Evolutionary conservation across 2,797 vertebrate genomes (phyloP).

Genomic region (Carcharodon carcharias): DNA sequence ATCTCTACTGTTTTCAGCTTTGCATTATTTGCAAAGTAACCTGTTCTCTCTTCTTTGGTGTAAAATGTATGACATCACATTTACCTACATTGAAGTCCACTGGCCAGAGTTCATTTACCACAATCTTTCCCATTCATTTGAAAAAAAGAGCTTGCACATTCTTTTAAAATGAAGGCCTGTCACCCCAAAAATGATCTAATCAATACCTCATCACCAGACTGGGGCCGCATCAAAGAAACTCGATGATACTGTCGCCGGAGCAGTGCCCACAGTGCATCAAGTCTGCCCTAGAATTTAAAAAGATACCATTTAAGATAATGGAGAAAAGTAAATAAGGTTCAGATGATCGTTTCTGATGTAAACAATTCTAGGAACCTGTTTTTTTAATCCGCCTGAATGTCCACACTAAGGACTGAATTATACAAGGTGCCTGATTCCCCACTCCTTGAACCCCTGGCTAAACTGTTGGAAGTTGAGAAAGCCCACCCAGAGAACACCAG

Average conservation of each 20-base stretch:
- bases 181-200: background rate
- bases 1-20: background rate
- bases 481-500: background rate
- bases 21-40: background rate
- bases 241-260: conserved; percentile 77
- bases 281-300: conserved; percentile 67
- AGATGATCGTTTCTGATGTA: background rate
- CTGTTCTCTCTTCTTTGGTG: background rate
- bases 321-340: background rate
- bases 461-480: background rate
- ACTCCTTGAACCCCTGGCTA: background rate
- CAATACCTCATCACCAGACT: conserved; percentile 78
- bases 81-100: background rate
- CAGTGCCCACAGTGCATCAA: conserved; percentile 88
- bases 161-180: background rate
- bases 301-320: background rate
- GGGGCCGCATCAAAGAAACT: conserved; percentile 89
- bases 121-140: background rate
- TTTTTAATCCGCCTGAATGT: too few relatives aligned
- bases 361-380: background rate
- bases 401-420: background rate
- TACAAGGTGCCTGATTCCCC: too few relatives aligned
- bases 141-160: background rate
- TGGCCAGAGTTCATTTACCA: background rate
- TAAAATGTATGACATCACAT: background rate